Evolutionary conservation across 2,113 vertebrate species (phyloP).

Genomic region (Setophaga petechia): DNA sequence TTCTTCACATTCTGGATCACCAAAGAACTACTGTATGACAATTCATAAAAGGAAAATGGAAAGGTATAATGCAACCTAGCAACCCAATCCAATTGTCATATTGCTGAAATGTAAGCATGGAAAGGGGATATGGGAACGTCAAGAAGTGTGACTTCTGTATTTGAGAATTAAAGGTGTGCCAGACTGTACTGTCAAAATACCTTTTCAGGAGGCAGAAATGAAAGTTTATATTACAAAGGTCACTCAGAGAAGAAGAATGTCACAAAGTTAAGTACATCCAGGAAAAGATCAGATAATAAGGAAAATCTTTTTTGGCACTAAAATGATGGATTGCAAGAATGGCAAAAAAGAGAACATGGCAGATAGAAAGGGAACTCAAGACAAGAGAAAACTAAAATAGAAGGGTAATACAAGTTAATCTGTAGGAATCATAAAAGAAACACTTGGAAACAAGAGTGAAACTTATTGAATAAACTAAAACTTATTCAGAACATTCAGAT

Average conservation of each 20-base stretch:
- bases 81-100: neutral
- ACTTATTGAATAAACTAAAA: slow-evolving; percentile 77
- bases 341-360: slow-evolving; percentile 30
- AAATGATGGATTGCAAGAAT: slow-evolving; percentile 69
- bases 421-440: slow-evolving; percentile 69
- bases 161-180: slow-evolving; percentile 68
- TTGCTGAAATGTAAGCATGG: neutral
- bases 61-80: neutral
- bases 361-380: slow-evolving; percentile 69
- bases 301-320: slow-evolving; percentile 67
- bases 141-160: neutral
- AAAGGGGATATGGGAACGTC: neutral
- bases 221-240: slow-evolving; percentile 81
- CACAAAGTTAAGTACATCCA: slow-evolving; percentile 76
- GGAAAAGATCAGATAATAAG: slow-evolving; percentile 75
- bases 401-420: slow-evolving; percentile 57
- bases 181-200: slow-evolving; percentile 65
- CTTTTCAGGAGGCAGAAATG: slow-evolving; percentile 52
- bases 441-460: slow-evolving; percentile 68
- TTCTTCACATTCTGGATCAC: slow-evolving; percentile 21
- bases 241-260: slow-evolving; percentile 74
- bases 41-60: slow-evolving; percentile 19
- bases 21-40: slow-evolving; percentile 40
- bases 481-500: slow-evolving; percentile 77
- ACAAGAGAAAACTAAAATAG: slow-evolving; percentile 65